phyloP scores from a whole-genome alignment of 2,888 invertebrate species.

The Argynnis bischoffii region DNA sequence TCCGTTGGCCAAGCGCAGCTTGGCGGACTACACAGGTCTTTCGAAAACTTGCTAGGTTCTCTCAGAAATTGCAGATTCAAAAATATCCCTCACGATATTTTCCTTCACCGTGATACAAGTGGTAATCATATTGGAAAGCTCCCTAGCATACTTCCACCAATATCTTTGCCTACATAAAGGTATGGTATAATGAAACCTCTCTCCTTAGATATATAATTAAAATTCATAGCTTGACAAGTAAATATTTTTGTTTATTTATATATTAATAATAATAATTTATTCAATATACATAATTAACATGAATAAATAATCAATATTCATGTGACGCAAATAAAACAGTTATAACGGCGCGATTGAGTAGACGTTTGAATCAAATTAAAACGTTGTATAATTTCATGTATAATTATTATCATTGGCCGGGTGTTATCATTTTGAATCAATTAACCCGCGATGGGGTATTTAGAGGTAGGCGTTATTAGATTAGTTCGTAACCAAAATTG shows the following conservation, averaged over 20 bases:
- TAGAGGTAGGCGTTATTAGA: conserved; percentile 8
- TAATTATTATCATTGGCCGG: conserved; percentile 11
- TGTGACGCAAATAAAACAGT: conserved; percentile 32
- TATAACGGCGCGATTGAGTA: conserved; percentile 31
- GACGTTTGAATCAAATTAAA: conserved; percentile 33
- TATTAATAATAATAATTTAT: conserved; percentile 19
- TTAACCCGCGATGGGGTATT: conserved; percentile 32
- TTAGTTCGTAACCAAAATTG: conserved; percentile 11
- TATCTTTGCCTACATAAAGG: too few species aligned
- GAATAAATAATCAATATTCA: conserved; percentile 34
- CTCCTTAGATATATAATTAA: not conserved
- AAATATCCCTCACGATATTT: too few species aligned
- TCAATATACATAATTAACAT: conserved; percentile 25
- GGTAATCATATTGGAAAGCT: too few species aligned
- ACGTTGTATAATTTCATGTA: conserved; percentile 22
- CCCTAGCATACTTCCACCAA: too few species aligned
- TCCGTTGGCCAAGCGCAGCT: too few species aligned
- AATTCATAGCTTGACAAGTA: conserved; percentile 11
- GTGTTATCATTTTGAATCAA: conserved; percentile 33
- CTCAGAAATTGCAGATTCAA: too few species aligned
- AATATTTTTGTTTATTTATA: conserved; percentile 21
- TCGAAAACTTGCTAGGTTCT: too few species aligned
- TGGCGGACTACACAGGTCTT: too few species aligned
- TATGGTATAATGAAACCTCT: too few species aligned
- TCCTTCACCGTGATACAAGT: too few species aligned